phyloP scores from a whole-genome alignment of 2,113 vertebrate genomes.

The Colius striatus region DNA sequence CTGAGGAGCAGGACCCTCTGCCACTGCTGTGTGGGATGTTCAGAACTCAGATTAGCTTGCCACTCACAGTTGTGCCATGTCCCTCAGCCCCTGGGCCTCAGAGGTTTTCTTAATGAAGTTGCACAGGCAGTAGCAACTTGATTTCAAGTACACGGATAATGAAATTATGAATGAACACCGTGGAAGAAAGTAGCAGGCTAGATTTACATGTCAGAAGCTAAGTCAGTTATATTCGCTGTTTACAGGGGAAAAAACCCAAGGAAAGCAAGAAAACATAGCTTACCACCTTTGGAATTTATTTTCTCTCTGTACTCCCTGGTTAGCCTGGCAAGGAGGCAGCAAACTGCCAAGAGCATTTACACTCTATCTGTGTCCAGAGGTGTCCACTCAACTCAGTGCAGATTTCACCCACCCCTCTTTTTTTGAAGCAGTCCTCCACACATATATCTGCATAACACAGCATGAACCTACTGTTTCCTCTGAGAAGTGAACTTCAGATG shows the following conservation, averaged over 20 bases:
- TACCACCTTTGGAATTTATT: background rate
- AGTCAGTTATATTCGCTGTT: background rate
- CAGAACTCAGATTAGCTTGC: rapidly evolving
- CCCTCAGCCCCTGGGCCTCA: background rate
- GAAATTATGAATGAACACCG: background rate
- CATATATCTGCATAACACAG: background rate
- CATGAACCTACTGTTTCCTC: background rate
- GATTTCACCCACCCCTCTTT: background rate
- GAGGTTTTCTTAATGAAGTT: background rate
- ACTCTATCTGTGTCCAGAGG: background rate
- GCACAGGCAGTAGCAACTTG: background rate
- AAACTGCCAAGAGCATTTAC: background rate
- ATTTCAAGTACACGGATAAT: background rate
- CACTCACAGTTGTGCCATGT: rapidly evolving
- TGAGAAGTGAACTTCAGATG: background rate
- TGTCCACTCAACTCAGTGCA: rapidly evolving
- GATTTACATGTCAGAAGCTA: background rate
- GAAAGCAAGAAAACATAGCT: background rate
- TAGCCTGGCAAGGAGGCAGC: background rate
- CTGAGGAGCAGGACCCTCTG: rapidly evolving
- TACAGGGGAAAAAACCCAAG: background rate
- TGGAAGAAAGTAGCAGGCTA: background rate
- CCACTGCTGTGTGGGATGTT: rapidly evolving
- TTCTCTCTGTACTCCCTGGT: background rate
- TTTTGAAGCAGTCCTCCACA: background rate